Conservation (phyloP, 2,797 vertebrate genomes). For the Anolis apletophallus region DNA sequence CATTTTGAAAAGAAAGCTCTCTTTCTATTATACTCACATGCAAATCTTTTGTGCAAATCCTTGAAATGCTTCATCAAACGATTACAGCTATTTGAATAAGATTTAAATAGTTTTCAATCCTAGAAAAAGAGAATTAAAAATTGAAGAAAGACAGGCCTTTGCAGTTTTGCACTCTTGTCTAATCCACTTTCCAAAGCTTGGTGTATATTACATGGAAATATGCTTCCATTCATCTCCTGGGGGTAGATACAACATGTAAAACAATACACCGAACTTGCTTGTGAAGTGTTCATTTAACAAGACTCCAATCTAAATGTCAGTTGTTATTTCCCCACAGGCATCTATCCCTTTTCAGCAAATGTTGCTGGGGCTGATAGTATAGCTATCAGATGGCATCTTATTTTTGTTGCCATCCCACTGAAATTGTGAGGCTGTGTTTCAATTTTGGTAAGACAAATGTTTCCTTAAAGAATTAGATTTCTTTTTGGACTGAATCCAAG, state of each 20-base stretch:
- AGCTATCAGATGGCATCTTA: constrained; percentile 7
- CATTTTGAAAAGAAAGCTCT: constrained; percentile 32
- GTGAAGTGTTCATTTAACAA: constrained; percentile 50
- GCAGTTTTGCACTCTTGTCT: constrained; percentile 46
- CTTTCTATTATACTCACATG: constrained; percentile 44
- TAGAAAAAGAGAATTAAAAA: constrained; percentile 54
- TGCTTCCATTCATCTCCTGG: constrained; percentile 43
- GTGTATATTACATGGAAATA: constrained; percentile 46
- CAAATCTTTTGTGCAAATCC: constrained; percentile 57
- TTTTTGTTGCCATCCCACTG: background rate
- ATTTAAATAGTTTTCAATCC: constrained; percentile 55
- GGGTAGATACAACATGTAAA: constrained; percentile 46
- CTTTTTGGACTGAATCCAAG: background rate
- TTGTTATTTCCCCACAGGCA: constrained; percentile 41
- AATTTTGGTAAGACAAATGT: background rate
- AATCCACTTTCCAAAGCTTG: constrained; percentile 56
- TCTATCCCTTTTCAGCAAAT: constrained; percentile 30
- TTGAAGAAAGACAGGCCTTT: constrained; percentile 31
- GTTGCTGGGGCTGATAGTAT: constrained; percentile 30
- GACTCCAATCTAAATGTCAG: constrained; percentile 47
- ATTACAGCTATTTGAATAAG: constrained; percentile 49
- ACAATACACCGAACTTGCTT: constrained; percentile 46
- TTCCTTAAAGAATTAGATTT: background rate
- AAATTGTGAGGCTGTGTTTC: background rate
- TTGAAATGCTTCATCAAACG: constrained; percentile 33